phyloP scores from a whole-genome alignment of 2,113 vertebrate species.

The Brachyistius frenatus region DNA sequence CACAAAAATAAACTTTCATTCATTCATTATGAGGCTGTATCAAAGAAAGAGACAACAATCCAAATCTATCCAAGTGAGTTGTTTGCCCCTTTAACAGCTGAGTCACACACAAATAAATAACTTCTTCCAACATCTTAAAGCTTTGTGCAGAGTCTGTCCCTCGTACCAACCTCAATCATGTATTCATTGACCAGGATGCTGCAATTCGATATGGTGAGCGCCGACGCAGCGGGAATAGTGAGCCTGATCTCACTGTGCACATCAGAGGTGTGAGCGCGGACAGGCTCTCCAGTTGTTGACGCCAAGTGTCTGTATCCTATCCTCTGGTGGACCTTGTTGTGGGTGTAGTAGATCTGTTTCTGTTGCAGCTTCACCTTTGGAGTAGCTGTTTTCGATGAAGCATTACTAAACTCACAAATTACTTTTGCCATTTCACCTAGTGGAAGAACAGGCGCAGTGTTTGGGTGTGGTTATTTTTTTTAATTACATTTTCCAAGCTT shows the following conservation, averaged over 20 bases:
- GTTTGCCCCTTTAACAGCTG: not conserved
- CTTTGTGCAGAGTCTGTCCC: not conserved
- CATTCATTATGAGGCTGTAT: not conserved
- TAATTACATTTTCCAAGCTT: not conserved
- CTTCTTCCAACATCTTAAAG: not conserved
- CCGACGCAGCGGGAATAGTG: constrained; percentile 36
- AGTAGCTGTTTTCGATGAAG: constrained; percentile 45
- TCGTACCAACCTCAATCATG: constrained; percentile 60
- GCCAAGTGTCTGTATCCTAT: not conserved
- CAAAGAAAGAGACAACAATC: not conserved
- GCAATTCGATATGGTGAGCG: constrained; percentile 70
- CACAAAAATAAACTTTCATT: not conserved
- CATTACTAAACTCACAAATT: constrained; percentile 56
- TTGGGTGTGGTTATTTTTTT: not conserved
- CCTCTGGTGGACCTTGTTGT: fast-evolving
- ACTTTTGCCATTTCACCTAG: constrained; percentile 69
- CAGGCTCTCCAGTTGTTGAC: not conserved
- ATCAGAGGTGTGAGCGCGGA: constrained; percentile 8
- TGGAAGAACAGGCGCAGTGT: not conserved
- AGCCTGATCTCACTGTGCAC: constrained; percentile 43
- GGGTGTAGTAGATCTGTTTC: constrained; percentile 50
- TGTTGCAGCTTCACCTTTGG: constrained; percentile 52
- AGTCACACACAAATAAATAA: not conserved
- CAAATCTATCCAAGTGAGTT: not conserved
- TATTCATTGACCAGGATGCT: constrained; percentile 56